Percentiles rank a stretch among this genome's conserved stretches.
Conservation (phyloP, 2,888 invertebrate genomes). For the Plagiodera versicolora region DNA sequence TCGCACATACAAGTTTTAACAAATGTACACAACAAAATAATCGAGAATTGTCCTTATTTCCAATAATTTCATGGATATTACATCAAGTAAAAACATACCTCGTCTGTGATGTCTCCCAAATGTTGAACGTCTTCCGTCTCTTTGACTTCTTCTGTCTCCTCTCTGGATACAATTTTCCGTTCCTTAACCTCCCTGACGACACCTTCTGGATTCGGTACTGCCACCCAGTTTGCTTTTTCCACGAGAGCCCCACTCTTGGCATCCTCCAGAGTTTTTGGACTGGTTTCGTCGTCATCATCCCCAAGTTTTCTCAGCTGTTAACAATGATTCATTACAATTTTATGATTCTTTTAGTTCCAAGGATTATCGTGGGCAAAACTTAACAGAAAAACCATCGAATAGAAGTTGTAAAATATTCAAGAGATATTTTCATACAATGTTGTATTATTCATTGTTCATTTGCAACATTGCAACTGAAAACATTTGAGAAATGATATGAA, state of each 20-base stretch:
- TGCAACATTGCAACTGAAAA: no score
- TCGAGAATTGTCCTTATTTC: no score
- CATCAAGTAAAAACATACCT: conserved; percentile 62
- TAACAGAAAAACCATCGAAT: no score
- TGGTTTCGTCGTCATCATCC: conserved; percentile 48
- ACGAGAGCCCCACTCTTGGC: conserved; percentile 31
- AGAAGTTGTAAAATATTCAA: no score
- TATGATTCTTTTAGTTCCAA: no score
- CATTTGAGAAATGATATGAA: no score
- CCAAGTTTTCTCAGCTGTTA: conserved; percentile 51
- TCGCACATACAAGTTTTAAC: no score
- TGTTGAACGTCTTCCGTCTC: conserved; percentile 86
- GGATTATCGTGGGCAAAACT: no score
- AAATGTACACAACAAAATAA: no score
- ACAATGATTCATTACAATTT: no score
- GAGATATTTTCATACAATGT: no score
- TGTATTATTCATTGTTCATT: no score
- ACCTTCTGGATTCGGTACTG: conserved; percentile 71
- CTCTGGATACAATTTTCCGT: conserved; percentile 75
- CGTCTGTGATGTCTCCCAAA: conserved; percentile 82
- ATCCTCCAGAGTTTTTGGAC: conserved; percentile 40
- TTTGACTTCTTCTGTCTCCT: conserved; percentile 77
- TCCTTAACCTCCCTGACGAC: conserved; percentile 82
- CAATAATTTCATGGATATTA: not conserved
- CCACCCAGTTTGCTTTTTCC: conserved; percentile 55